Evolutionary conservation across 2,888 invertebrate genomes (phyloP), one percentile per base, ranked within the genome.

Genomic region (Drosophila mayaguana): DNA sequence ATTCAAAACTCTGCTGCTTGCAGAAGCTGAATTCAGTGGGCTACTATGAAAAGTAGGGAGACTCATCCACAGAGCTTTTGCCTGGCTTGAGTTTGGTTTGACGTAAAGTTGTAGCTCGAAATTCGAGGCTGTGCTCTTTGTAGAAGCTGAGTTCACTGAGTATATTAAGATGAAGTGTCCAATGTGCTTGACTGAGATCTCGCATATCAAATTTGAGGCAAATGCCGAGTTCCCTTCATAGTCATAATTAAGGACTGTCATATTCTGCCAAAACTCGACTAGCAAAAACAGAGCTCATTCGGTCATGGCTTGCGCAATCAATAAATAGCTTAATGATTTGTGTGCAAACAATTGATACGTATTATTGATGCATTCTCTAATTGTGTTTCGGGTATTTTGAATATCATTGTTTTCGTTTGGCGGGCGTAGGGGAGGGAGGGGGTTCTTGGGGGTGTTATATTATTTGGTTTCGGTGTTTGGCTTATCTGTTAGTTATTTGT

Each of bases 401-500:
- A 60, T 67, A 20, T 46, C n/a, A 45, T 36, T 50, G 40, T 20
- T 16, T 11, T n/a, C 14, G 28, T 18, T 42, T n/a, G 42, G 42
- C 3, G 45, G 43, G 42, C 25, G 8, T 4, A 16, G 8, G 22
- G 32, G 5, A 34, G 12, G 0, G 51, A 14, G 22, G 7, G 36
- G 53, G 16, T 9, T 4, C 28, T 36, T 14, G 14, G 25, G 42
- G 34, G 48, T 3, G 48, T n/a, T 51, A 16, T 40, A 51, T 34
- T 34, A 53, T 53, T 38, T 50, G n/a, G n/a, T 40, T 67, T 48
- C 50, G 36, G 50, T 57, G 38, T 56, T 54, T 46, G 43, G 79
- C 67, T 73, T 66, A 68, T 63, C 62, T 67, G 56, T 80, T 80
- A 59, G 56, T 69, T 60, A 60, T 75, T 61, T 65, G 68, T 84